Evolutionary conservation across 1,140 invertebrate species (phyloP), one percentile per base, ranked within the genome.

Genomic region (Pomacea maculata): DNA sequence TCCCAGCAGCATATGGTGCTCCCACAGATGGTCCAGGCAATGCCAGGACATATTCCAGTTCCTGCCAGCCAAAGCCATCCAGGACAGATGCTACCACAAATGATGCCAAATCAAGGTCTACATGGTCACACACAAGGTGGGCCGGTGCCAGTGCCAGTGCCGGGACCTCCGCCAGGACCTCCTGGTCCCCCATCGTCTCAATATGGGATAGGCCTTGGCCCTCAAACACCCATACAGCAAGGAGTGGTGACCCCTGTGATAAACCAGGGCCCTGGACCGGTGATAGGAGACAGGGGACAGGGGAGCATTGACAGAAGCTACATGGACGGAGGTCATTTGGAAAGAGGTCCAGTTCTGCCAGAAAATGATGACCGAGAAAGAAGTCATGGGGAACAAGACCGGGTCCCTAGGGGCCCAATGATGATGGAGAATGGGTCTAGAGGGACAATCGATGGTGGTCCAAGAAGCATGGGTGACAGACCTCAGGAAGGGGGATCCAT

Each of bases 161-260:
- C 78, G 5, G 72, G 57, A 73, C 52, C 63, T 70, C 81, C 78
- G 12, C 82, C 73, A 29, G 82, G 80, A 29, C 64, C 80, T 17
- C 72, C 83, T 29, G 65, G 75, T 19, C 73, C 84, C 17, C 78
- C 78, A 21, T 68, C 78, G 25, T 82, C 71, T 21, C 55, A 61
- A 4, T 79, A 63, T 34, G 73, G 74, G 29, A 79, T 80, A 71
- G 64, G 68, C 45, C 70, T 78, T 12, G 78, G 78, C 15, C 19
- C 83, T 64, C 45, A 78, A 21, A 34, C 80, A 80, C 65, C 72
- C 74, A 83, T 79, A 15, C 64, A 52, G 3, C 29, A 74, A 75
- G 29, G 81, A n/a, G 25, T 74, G 67, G 70, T 78, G 54, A 63
- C 77, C 25, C 72, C 71, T 25, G 55, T 63, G 25, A 77, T 72